Base-by-base conservation (phyloP, 2,797 vertebrate species). In the Schizothorax lantsangensis region DNA sequence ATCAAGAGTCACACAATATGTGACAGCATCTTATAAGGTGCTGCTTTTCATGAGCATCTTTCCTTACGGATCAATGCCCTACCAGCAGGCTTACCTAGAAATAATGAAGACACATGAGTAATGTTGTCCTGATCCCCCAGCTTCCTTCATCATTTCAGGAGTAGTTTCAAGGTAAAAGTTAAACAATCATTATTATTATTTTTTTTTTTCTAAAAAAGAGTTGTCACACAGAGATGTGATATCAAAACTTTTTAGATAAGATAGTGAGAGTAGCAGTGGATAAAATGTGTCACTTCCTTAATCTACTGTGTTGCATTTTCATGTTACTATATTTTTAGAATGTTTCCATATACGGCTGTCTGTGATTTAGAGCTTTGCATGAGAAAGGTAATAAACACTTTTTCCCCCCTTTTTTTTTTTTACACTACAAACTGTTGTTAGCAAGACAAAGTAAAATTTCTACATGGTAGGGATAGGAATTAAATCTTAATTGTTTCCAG, bases 21-120 rank as follows among this genome's bases (percentile, higher is more conserved):
- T 33, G 26, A 52, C 12, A 21, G 26, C 9, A 33, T 11, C 7
- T 75, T 11, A n/a, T n/a, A 17, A 64, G 21, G n/a, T 3, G 23
- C 38, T 2, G 12, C 15, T 30, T 26, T 43, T 79, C 11, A 45
- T 0, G 7, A 62, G 78, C 12, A 21, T 80, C 36, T 43, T 33
- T 59, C 33, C 52, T 66, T 12, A 47, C 3, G n/a, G 40, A 81
- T 66, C 59, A 81, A 66, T 66, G n/a, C 79, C 21, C 38, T 45
- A 33, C 62, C 59, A 47, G 79, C 40, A 36, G 26, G 23, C 17
- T 47, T 36, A 62, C 62, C n/a, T 33, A 66, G n/a, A 59, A 47
- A 47, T 66, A 68, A 66, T 49, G 59, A 66, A 33, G 57, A 81
- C 59, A 81, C 43, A 23, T 68, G 79, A 80, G 40, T 81, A 47